Conservation (phyloP, 2,113 vertebrate species). For the Polyodon spathula region DNA sequence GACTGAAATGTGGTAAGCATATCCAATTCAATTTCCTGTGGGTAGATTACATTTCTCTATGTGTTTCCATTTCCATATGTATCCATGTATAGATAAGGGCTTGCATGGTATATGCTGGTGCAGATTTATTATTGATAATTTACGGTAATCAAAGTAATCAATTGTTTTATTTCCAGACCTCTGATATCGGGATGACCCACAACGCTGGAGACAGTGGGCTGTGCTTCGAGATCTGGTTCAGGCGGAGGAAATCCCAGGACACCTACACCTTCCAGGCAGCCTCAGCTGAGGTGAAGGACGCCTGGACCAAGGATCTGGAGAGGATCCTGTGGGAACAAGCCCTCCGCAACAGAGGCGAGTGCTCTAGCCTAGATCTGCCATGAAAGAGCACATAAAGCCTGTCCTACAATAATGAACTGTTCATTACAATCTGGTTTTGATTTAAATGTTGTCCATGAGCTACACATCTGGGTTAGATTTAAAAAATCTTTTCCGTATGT, state of each 20-base stretch:
- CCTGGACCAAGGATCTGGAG: constrained; percentile 61
- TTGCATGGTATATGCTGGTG: not conserved
- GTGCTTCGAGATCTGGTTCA: constrained; percentile 68
- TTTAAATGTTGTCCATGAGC: too few species aligned
- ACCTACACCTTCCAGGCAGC: constrained; percentile 48
- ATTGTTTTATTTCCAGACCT: too few species aligned
- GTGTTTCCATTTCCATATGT: too few species aligned
- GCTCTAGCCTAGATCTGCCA: not conserved
- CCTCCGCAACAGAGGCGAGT: constrained; percentile 49
- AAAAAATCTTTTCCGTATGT: too few species aligned
- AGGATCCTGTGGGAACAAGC: constrained; percentile 63
- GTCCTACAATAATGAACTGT: not conserved
- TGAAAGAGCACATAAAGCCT: not conserved
- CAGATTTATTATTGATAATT: not conserved
- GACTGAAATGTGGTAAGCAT: too few species aligned
- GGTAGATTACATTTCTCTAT: too few species aligned
- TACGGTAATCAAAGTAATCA: too few species aligned
- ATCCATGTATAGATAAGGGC: not conserved
- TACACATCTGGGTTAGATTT: too few species aligned
- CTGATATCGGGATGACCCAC: constrained; percentile 62
- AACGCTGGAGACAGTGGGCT: constrained; percentile 42
- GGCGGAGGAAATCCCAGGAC: constrained; percentile 59
- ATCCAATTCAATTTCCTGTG: too few species aligned
- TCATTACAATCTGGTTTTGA: not conserved
- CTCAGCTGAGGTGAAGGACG: constrained; percentile 50